phyloP scores from a whole-genome alignment of 2,797 vertebrate species.

The Channa striata region DNA sequence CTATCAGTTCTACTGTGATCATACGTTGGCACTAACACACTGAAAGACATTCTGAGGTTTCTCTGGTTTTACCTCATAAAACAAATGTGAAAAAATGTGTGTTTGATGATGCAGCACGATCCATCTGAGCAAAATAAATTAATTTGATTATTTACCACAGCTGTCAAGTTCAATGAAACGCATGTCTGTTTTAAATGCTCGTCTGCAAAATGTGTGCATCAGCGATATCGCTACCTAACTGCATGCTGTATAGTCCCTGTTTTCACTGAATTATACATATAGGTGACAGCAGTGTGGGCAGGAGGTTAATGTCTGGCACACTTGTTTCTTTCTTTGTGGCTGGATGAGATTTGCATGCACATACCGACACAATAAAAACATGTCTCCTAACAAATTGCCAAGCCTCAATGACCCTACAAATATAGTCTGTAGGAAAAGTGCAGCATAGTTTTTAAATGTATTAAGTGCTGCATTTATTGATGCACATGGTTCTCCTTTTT shows the following conservation, averaged over 20 bases:
- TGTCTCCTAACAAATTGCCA: constrained; percentile 48
- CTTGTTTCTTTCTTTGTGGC: constrained; percentile 15
- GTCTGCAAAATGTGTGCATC: constrained; percentile 47
- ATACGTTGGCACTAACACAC: neutral
- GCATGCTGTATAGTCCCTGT: constrained; percentile 38
- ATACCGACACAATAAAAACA: constrained; percentile 4
- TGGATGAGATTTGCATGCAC: constrained; percentile 17
- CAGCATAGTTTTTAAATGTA: too few species aligned
- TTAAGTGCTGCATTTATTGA: too few species aligned
- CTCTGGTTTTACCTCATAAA: neutral
- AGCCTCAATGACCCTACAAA: too few species aligned
- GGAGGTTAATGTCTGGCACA: constrained; percentile 24
- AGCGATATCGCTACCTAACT: constrained; percentile 11
- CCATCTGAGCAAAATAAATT: constrained; percentile 49
- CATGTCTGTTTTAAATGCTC: constrained; percentile 70
- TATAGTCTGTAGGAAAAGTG: too few species aligned
- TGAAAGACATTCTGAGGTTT: constrained; percentile 2
- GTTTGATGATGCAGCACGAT: constrained; percentile 25
- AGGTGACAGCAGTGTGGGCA: constrained; percentile 30
- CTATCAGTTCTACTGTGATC: neutral
- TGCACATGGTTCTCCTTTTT: too few species aligned
- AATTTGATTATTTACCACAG: constrained; percentile 65
- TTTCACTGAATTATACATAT: constrained; percentile 38
- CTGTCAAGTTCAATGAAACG: constrained; percentile 47
- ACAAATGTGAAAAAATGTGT: constrained; percentile 8